Conservation (phyloP, 2,797 vertebrate species). For the Parauchenoglanis punctatus region DNA sequence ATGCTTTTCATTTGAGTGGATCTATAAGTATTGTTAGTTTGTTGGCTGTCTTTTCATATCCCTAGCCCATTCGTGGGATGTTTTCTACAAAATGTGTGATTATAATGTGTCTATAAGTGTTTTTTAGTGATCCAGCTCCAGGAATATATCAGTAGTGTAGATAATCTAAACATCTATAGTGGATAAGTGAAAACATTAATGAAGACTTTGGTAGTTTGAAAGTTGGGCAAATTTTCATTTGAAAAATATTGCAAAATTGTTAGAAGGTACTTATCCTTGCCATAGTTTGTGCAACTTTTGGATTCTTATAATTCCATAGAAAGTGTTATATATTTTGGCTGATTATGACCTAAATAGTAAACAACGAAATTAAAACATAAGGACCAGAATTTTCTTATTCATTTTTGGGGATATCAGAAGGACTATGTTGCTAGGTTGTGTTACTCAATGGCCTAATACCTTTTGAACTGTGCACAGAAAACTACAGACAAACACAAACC, state of each 20-base stretch:
- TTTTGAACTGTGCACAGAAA: slow-evolving; percentile 9
- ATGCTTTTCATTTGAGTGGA: not conserved
- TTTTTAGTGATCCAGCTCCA: not conserved
- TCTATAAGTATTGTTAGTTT: not conserved
- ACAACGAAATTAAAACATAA: not conserved
- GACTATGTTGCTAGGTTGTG: not conserved
- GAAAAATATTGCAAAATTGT: not conserved
- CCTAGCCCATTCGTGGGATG: not conserved
- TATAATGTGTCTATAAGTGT: not conserved
- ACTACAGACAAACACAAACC: slow-evolving; percentile 28
- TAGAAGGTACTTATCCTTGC: not conserved
- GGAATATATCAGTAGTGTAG: not conserved
- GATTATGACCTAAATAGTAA: not conserved
- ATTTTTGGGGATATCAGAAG: not conserved
- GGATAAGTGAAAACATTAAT: not conserved
- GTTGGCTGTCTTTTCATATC: not conserved
- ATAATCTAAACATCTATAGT: not conserved
- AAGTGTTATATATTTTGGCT: not conserved
- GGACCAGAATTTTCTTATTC: not conserved
- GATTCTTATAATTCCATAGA: not conserved
- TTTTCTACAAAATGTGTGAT: not conserved
- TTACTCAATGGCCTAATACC: not conserved
- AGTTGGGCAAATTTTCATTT: not conserved
- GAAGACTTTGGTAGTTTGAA: not conserved
- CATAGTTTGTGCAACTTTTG: not conserved